Evolutionary conservation across 2,888 invertebrate genomes (phyloP), one percentile per base, ranked within the genome.

Genomic region (Lasioglossum villosulum): DNA sequence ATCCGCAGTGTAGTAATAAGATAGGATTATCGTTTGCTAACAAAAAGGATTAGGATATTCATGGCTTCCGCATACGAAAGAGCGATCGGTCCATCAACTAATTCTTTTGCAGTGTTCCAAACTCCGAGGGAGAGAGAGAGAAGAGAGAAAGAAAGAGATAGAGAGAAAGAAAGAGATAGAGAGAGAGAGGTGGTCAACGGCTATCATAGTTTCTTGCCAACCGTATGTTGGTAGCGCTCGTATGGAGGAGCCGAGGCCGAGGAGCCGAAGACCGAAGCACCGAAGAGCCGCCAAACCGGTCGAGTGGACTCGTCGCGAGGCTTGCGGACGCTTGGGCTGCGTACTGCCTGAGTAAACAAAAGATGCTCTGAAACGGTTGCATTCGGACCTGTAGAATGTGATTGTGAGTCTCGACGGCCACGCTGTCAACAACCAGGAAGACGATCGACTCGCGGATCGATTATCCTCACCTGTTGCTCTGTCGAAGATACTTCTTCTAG

Each of bases 181-280:
- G 16, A 19, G 19, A 48, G 19, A 39, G 27, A 73, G 73, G 42
- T 37, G 23, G 23, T n/a, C 23, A 16, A 30, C 30, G 14, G 16
- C 19, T 27, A 12, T 5, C 68, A 76, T 87, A 87, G 87, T 83
- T 76, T 39, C 73, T 84, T 87, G 75, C 42, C 16, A 68, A 19
- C 12, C 56, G 56, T 79, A 86, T 76, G 87, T 87, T 87, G 87
- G 87, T 81, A 87, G 71, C 81, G 79, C 73, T 79, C 66, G 37
- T 19, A 16, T 59, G 72, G 52, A 72, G 78, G n/a, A 78, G 34
- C 63, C 63, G 66, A 27, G 4, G 16, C 39, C 75, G 59, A 75
- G 80, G 27, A 80, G 27, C 63, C 63, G 66, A 27, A 0, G 16
- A 16, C 16, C 45, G 4, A 16, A 45, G 45, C 4, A 45, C 45